These are phyloP conservation scores for Microtus montanus DNA, from an alignment of 2,113 vertebrate genomes.

Conservation along the genomic window DNA sequence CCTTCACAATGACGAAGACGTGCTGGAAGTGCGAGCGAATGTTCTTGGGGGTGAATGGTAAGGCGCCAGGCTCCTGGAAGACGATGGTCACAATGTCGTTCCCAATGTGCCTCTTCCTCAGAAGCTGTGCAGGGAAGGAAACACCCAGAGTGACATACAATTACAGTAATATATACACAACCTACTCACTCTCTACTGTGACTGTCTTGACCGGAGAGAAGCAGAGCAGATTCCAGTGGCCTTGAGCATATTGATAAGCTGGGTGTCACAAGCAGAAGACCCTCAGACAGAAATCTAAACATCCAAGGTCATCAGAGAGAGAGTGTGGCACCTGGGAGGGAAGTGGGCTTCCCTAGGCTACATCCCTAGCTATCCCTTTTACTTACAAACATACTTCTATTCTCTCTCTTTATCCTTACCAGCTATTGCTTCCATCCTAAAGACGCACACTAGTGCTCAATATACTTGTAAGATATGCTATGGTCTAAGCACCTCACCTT, in stretches of 20 bases:
- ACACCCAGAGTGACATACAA: conserved; percentile 34
- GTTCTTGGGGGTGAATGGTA: conserved; percentile 97
- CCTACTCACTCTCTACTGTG: not conserved
- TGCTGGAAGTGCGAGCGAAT: conserved; percentile 99
- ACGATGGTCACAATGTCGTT: conserved; percentile 99
- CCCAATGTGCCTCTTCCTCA: conserved; percentile 98
- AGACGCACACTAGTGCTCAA: not conserved
- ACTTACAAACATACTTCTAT: not conserved
- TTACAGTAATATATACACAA: not conserved
- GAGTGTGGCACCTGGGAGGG: not conserved
- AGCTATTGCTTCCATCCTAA: not conserved
- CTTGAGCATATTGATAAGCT: not conserved
- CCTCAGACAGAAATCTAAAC: not conserved
- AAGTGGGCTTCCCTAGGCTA: not conserved
- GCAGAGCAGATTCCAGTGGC: not conserved
- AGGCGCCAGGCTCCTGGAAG: conserved; percentile 98
- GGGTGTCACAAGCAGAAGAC: not conserved
- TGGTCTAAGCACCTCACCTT: not conserved
- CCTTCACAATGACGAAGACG: conserved; percentile 98
- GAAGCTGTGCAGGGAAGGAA: conserved; percentile 86
- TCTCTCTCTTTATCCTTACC: not conserved
- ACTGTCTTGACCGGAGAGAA: not conserved
- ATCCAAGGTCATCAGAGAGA: not conserved
- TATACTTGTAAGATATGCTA: not conserved
- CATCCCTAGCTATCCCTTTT: not conserved